Conservation (phyloP, 2,888 invertebrate genomes). For the Tetropium fuscum region DNA sequence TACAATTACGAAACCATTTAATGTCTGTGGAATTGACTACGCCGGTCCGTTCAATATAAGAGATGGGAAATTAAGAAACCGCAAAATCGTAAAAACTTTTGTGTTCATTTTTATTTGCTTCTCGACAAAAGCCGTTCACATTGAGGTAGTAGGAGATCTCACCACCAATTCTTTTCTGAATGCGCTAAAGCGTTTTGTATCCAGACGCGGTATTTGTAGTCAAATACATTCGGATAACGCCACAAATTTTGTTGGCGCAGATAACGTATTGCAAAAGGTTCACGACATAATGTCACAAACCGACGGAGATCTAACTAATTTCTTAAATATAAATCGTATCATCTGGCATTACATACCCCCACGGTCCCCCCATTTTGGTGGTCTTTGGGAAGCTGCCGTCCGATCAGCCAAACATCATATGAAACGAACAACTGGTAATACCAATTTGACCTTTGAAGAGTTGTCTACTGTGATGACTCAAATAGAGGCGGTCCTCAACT, state of each 20-base stretch:
- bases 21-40: too few species aligned
- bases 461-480: constrained; percentile 6
- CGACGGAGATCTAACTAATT: background rate
- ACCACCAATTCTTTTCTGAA: background rate
- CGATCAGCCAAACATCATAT: constrained; percentile 11
- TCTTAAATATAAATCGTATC: background rate
- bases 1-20: too few species aligned
- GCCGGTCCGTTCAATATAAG: too few species aligned
- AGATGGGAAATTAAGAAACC: too few species aligned
- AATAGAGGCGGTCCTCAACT: constrained; percentile 30
- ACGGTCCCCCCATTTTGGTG: background rate
- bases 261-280: background rate
- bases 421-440: constrained; percentile 8
- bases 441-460: constrained; percentile 16
- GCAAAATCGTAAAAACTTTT: background rate
- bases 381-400: background rate
- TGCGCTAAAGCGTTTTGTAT: background rate
- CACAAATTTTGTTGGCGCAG: constrained; percentile 17
- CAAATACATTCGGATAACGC: constrained; percentile 19
- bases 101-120: constrained; percentile 1
- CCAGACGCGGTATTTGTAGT: background rate
- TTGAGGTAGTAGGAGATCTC: background rate
- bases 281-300: background rate
- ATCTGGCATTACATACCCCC: constrained; percentile 2
- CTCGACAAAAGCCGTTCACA: background rate